phyloP scores from a whole-genome alignment of 2,888 invertebrate genomes.

The Mimachlamys varia region DNA sequence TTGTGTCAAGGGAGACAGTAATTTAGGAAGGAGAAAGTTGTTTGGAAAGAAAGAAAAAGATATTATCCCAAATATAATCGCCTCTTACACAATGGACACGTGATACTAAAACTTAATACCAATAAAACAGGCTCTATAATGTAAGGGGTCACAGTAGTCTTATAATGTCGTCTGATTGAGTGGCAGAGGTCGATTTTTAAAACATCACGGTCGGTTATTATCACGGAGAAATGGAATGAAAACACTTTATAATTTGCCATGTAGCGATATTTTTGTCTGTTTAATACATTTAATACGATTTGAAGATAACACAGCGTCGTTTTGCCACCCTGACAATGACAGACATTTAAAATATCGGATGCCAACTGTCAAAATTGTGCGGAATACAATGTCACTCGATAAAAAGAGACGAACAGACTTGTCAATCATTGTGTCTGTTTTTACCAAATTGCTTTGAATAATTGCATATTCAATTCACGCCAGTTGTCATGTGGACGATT shows the following conservation, averaged over 20 bases:
- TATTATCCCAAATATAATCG: too few relatives aligned
- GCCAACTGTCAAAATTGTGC: neutral
- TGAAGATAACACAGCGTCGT: neutral
- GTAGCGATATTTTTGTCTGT: neutral
- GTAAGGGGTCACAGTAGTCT: too few relatives aligned
- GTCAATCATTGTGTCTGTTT: slow-evolving; percentile 4
- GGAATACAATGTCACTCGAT: neutral
- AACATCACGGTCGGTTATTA: too few relatives aligned
- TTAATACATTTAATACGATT: neutral
- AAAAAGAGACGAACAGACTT: neutral
- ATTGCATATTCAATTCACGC: neutral
- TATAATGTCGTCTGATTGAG: too few relatives aligned
- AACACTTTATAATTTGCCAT: neutral
- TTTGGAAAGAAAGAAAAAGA: too few relatives aligned
- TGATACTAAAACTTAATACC: too few relatives aligned
- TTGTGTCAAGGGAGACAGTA: too few relatives aligned
- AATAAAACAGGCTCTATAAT: too few relatives aligned
- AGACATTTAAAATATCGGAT: neutral
- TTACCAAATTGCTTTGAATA: neutral
- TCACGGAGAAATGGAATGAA: neutral
- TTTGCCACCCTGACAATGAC: neutral
- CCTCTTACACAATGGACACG: too few relatives aligned
- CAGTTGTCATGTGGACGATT: neutral
- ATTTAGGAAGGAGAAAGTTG: too few relatives aligned
- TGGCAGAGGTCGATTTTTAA: too few relatives aligned